Evolutionary conservation across 64 coral and sea anemone genomes (phyloP), one percentile per base, ranked within the genome.

Genomic region (Platygyra sinensis): DNA sequence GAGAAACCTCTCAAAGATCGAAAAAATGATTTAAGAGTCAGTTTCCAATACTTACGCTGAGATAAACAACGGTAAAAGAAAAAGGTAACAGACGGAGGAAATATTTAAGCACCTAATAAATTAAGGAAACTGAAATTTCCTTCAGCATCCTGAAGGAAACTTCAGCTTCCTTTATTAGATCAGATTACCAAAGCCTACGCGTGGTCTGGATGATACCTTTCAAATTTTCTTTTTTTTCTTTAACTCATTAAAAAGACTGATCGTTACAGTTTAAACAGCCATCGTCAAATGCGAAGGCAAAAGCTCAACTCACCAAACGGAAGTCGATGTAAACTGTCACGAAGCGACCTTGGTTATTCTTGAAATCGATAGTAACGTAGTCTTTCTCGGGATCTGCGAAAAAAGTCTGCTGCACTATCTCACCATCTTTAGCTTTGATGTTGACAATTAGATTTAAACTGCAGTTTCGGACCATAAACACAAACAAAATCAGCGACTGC

Each of bases 401-500:
- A 30, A 99, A 91, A 28, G 76, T 73, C 71, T 99, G 88, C 76
- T 94, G 93, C 74, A 89, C 93, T 25, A 95, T 90, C 36, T 93
- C 87, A 78, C 94, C 97, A n/a, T 76, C 75, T 62, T 87, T 99
- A 55, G 97, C 89, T 94, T 88, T 91, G 31, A 99, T 92, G 78
- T 99, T 99, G 0, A 99, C 97, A 31, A 95, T 64, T 80, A 99
- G 94, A n/a, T 84, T 67, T 46, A 79, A 87, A 54, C 82, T 73
- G 22, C 88, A 27, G 30, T 71, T 62, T 87, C 55, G 81, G 16
- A 94, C 29, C 31, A 94, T 52, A 91, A 94, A 73, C 15, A 57
- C 22, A 30, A 46, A 22, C 5, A 80, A 91, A 28, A 91, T 22
- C 3, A 75, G 1, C 0, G 12, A 74, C 14, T 52, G 49, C 13